These are phyloP conservation scores for Chaetophractus vellerosus DNA, from an alignment of 2,797 vertebrate genomes.

Conservation along the genomic window DNA sequence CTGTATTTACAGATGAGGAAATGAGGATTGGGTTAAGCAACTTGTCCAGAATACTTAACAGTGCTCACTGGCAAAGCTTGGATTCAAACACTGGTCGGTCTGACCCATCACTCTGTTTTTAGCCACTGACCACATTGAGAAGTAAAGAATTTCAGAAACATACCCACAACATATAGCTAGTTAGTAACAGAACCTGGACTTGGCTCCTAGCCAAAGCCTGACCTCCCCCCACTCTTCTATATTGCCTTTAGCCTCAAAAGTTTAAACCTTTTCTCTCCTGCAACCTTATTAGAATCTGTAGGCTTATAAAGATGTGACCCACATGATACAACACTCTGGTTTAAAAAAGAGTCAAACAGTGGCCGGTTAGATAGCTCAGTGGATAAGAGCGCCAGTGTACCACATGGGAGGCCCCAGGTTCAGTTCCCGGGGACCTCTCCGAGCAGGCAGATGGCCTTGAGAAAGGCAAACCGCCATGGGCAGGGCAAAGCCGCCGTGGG, in stretches of 20 bases:
- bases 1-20: neutral
- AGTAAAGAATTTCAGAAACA: neutral
- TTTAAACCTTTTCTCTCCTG: neutral
- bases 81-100: neutral
- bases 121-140: neutral
- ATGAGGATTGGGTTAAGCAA: neutral
- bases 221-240: neutral
- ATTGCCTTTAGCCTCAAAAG: neutral
- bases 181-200: neutral
- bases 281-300: neutral
- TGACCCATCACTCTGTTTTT: neutral
- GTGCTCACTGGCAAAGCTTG: neutral
- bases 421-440: no score
- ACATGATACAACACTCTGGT: neutral
- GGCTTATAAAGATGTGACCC: neutral
- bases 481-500: no score
- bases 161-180: neutral
- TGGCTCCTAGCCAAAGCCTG: neutral
- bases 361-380: no score
- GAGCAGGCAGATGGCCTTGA: no score
- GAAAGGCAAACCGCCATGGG: no score
- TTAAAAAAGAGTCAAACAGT: no score
- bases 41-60: neutral
- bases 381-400: no score
- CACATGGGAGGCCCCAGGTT: no score